These are phyloP conservation scores for Psilanteris sp. DNA, from an alignment of 1,140 invertebrate species.

Conservation along the genomic window DNA sequence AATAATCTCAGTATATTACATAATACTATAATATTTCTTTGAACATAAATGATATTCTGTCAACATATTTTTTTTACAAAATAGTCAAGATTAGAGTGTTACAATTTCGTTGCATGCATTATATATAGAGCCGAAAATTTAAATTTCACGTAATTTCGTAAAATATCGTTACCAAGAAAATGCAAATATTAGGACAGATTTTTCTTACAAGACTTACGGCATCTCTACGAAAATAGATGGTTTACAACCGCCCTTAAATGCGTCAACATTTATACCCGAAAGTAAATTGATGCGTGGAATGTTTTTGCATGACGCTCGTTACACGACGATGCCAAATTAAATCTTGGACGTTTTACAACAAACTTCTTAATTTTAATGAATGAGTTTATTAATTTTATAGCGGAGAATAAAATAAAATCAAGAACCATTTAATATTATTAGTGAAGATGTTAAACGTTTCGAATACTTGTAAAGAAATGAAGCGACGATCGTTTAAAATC, in stretches of 20 bases:
- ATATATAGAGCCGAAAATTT: slow-evolving; percentile 50
- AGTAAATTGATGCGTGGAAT: slow-evolving; percentile 78
- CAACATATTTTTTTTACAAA: too few species aligned
- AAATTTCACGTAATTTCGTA: slow-evolving; percentile 41
- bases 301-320: slow-evolving; percentile 74
- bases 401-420: too few species aligned
- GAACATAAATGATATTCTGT: too few species aligned
- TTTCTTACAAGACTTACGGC: slow-evolving; percentile 32
- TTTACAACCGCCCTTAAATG: slow-evolving; percentile 79
- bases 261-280: slow-evolving; percentile 77
- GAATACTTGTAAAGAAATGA: too few species aligned
- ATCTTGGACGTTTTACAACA: too few species aligned
- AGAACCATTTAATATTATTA: too few species aligned
- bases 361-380: too few species aligned
- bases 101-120: slow-evolving; percentile 19
- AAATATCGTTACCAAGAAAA: slow-evolving; percentile 51
- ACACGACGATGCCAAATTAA: slow-evolving; percentile 72
- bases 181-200: slow-evolving; percentile 31
- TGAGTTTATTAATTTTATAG: too few species aligned
- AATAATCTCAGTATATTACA: too few species aligned
- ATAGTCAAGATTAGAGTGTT: slow-evolving; percentile 8
- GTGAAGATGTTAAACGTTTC: too few species aligned
- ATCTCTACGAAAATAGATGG: slow-evolving; percentile 76
- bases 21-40: too few species aligned
- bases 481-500: too few species aligned